These are phyloP conservation scores for Caerostris darwini DNA, from an alignment of 1,140 invertebrate species.

Conservation along the genomic window DNA sequence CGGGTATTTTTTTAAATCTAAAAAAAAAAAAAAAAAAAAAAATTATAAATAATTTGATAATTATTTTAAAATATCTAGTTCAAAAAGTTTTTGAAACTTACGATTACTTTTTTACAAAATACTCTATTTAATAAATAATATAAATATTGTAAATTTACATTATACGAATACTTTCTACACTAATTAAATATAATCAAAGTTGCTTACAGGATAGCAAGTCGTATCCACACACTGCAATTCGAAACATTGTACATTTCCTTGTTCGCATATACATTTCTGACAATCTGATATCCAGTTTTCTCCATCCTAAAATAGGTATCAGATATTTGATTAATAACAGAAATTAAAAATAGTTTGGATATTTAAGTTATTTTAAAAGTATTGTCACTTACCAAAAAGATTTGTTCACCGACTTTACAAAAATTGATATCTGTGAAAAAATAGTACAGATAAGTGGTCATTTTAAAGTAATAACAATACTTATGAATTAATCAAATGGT, in stretches of 20 bases:
- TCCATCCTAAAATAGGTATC: not conserved
- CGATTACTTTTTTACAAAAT: not conserved
- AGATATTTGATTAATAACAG: not conserved
- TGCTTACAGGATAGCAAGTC: constrained; percentile 14
- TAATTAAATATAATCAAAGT: not conserved
- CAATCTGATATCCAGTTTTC: constrained; percentile 22
- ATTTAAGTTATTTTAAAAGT: not conserved
- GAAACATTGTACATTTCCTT: constrained; percentile 1
- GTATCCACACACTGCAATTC: not conserved
- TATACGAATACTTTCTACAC: not conserved
- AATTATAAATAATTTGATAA: too few species aligned
- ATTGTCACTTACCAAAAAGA: constrained; percentile 15
- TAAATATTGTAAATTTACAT: not conserved
- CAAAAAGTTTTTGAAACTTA: too few species aligned
- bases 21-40: too few species aligned
- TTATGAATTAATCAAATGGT: not conserved
- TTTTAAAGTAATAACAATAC: not conserved
- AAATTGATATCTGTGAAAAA: constrained; percentile 14
- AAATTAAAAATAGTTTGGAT: not conserved
- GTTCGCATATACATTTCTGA: not conserved
- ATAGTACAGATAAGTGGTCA: not conserved
- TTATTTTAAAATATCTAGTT: too few species aligned
- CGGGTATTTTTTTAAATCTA: too few species aligned
- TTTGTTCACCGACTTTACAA: not conserved
- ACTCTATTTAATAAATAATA: not conserved